Base-by-base conservation (phyloP, 1,140 invertebrate genomes). In the Drosophila watanabei region DNA sequence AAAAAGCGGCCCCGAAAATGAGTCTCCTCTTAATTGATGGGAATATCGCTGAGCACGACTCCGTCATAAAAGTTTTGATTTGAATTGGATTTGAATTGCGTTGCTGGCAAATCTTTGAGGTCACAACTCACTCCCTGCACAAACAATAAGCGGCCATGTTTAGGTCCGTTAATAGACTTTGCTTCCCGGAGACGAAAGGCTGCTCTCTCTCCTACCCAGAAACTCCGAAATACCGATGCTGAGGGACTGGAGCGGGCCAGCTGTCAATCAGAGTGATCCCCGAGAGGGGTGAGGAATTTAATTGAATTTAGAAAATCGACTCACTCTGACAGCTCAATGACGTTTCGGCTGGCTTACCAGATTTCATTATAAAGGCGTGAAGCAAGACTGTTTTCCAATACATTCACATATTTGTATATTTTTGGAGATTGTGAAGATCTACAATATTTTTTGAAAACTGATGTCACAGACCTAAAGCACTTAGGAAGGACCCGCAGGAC, bases 301-400 rank as follows among this genome's bases (percentile, higher is more conserved):
- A 88, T 88, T 88, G 85, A 88, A 88, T 88, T 75, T 81, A 57
- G 70, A 81, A 88, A 77, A 77, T 78, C 75, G 45, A 70, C 76
- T 62, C 56, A 59, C 46, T 51, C 54, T 81, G 85, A 88, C 85
- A 88, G 85, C 81, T 89, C 78, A 80, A 75, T 88, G 84, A 71
- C 64, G 68, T 66, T 62, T 69, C 75, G 59, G 54, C 65, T 75
- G 69, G 57, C 41, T 57, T 75, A 61, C 24, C 37, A 72, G 71
- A 58, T 41, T 58, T 59, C 46, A 46, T 35, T 54, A 35, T 24
- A 16, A 4, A 32, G 28, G 16, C 35, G n/a, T 20, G 30, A 43
- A 14, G 11, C 32, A 28, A 35, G 18, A 28, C 32, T 4, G 18
- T 30, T 30, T 33, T 33, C 32, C 28, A 11, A 7, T 11, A 13